Evolutionary conservation across 2,113 vertebrate genomes (phyloP).

Genomic region (Miniopterus natalensis): DNA sequence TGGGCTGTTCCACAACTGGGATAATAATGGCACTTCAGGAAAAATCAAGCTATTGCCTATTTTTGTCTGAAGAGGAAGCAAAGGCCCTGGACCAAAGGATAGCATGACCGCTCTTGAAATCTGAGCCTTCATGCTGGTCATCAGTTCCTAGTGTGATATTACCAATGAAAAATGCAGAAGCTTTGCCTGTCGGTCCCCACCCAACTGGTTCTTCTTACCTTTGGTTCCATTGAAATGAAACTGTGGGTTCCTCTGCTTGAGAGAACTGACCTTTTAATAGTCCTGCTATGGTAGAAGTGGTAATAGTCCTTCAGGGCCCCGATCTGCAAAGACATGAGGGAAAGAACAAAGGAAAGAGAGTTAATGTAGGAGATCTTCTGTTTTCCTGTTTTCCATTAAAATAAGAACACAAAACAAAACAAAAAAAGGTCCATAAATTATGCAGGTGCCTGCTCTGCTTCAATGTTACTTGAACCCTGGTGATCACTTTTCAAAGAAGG

Average conservation of each 20-base stretch:
- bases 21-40: not conserved
- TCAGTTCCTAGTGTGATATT: constrained; percentile 81
- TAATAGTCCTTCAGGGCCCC: constrained; percentile 98
- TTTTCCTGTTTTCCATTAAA: constrained; percentile 79
- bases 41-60: constrained; percentile 68
- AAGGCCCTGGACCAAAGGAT: constrained; percentile 74
- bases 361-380: constrained; percentile 77
- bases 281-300: constrained; percentile 99
- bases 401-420: constrained; percentile 50
- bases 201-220: constrained; percentile 92
- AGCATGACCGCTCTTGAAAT: constrained; percentile 82
- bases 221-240: constrained; percentile 99
- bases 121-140: constrained; percentile 77
- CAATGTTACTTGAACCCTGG: constrained; percentile 88
- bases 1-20: not conserved
- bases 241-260: constrained; percentile 97
- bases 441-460: constrained; percentile 84
- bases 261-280: constrained; percentile 98
- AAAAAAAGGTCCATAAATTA: constrained; percentile 88
- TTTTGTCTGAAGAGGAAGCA: constrained; percentile 71
- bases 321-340: constrained; percentile 90
- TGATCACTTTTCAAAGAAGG: constrained; percentile 89
- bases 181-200: constrained; percentile 80
- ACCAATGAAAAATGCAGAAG: constrained; percentile 91
- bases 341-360: constrained; percentile 58